phyloP scores from a whole-genome alignment of 2,888 invertebrate genomes.

The Ochropacha duplaris region DNA sequence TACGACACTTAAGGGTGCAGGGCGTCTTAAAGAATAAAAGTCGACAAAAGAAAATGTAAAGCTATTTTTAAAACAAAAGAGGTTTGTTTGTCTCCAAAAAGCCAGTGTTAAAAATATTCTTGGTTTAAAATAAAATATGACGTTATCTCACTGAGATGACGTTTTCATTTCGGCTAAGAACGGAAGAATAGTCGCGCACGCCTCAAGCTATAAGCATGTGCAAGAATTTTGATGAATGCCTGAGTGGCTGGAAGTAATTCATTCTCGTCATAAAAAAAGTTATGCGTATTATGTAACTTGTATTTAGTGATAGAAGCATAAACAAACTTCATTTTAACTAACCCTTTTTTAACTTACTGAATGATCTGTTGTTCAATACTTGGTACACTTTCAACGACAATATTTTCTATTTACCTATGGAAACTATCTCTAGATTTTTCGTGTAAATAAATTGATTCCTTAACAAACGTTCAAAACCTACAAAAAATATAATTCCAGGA shows the following conservation, averaged over 20 bases:
- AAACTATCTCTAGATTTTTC: background rate
- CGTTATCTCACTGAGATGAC: conserved; percentile 23
- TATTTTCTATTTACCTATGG: background rate
- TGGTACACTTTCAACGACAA: background rate
- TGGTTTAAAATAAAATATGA: conserved; percentile 19
- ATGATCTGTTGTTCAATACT: background rate
- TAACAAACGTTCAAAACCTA: no score
- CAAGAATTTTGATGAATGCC: conserved; percentile 19
- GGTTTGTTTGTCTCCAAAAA: background rate
- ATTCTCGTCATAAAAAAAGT: background rate
- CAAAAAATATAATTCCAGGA: no score
- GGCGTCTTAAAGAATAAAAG: background rate
- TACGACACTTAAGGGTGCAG: background rate
- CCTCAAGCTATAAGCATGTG: conserved; percentile 10
- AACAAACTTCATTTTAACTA: background rate
- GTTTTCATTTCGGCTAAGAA: conserved; percentile 22
- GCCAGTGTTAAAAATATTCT: conserved; percentile 12
- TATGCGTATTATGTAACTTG: background rate
- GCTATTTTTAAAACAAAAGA: background rate
- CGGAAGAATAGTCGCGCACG: conserved; percentile 20
- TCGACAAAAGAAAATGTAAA: background rate
- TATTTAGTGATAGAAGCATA: background rate
- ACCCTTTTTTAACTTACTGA: background rate
- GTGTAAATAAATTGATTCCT: background rate
- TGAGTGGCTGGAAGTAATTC: conserved; percentile 16